Percentiles rank a stretch among this genome's conserved stretches.
Conservation (phyloP, 2,888 invertebrate species). For the Bembecia ichneumoniformis region DNA sequence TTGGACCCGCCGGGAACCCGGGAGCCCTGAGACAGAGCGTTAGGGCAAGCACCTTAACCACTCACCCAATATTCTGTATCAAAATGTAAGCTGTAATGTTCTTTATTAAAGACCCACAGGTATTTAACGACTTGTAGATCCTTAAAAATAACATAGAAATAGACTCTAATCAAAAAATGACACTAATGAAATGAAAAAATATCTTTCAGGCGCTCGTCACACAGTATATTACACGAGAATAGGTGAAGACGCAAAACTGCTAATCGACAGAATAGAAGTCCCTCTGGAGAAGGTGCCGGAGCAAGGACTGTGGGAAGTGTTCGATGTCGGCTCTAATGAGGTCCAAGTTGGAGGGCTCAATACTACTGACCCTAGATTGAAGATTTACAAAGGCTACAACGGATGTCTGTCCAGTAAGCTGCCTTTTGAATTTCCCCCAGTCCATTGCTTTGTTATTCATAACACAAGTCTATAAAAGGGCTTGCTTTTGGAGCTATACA, state of each 20-base stretch:
- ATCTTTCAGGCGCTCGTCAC: conserved; percentile 77
- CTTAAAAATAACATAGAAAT: neutral
- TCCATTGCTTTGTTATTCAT: too few species aligned
- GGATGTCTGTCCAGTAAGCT: conserved; percentile 91
- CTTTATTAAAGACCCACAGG: neutral
- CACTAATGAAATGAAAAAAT: neutral
- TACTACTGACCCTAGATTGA: conserved; percentile 85
- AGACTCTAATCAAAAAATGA: neutral
- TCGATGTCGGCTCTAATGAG: conserved; percentile 80
- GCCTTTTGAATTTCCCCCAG: too few species aligned
- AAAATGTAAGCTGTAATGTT: too few species aligned
- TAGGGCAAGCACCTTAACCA: too few species aligned
- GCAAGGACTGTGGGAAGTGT: conserved; percentile 78
- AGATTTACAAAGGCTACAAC: conserved; percentile 88
- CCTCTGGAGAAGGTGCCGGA: conserved; percentile 78
- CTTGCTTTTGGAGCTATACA: neutral
- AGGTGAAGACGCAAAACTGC: conserved; percentile 78
- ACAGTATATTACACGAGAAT: conserved; percentile 80
- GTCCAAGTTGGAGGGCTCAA: conserved; percentile 91
- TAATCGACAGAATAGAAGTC: conserved; percentile 84
- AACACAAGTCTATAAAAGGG: too few species aligned
- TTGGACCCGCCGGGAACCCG: too few species aligned
- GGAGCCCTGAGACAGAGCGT: too few species aligned
- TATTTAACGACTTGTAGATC: neutral
- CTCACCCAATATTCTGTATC: too few species aligned